phyloP scores from a whole-genome alignment of 2,797 vertebrate species.

The Ambastaia sidthimunki region DNA sequence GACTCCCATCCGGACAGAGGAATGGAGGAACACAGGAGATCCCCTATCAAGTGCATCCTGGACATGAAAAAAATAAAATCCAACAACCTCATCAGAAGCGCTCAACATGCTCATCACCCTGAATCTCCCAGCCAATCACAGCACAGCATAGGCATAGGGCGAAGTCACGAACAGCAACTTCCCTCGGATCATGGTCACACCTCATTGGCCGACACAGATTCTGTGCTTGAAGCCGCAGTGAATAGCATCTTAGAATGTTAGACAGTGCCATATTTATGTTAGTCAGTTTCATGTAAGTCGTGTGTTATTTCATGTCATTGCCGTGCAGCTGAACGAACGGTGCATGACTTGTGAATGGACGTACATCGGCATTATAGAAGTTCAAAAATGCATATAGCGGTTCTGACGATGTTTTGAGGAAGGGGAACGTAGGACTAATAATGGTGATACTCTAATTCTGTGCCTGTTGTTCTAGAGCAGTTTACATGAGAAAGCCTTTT shows the following conservation, averaged over 20 bases:
- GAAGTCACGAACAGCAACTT: conserved; percentile 79
- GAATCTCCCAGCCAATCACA: conserved; percentile 63
- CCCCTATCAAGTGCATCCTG: conserved; percentile 84
- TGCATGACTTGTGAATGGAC: neutral
- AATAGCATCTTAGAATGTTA: conserved; percentile 99
- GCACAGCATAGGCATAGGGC: conserved; percentile 45
- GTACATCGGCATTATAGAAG: conserved; percentile 32
- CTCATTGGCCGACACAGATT: conserved; percentile 88
- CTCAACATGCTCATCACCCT: conserved; percentile 55
- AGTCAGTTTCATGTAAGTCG: conserved; percentile 50
- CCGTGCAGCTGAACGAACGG: conserved; percentile 54
- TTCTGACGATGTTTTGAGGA: conserved; percentile 3
- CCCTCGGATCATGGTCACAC: conserved; percentile 82
- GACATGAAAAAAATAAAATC: conserved; percentile 87
- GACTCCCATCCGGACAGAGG: conserved; percentile 75
- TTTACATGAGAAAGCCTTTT: conserved; percentile 75
- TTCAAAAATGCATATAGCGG: conserved; percentile 37
- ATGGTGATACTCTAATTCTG: conserved; percentile 62
- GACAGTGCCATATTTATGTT: conserved; percentile 68
- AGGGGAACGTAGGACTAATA: conserved; percentile 14
- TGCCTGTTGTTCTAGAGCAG: conserved; percentile 73
- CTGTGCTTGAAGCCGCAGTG: conserved; percentile 97
- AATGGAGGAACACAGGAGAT: conserved; percentile 71
- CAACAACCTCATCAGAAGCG: conserved; percentile 58
- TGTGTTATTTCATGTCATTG: conserved; percentile 51